Evolutionary conservation across 2,888 invertebrate species (phyloP).

Genomic region (Seira ritae): DNA sequence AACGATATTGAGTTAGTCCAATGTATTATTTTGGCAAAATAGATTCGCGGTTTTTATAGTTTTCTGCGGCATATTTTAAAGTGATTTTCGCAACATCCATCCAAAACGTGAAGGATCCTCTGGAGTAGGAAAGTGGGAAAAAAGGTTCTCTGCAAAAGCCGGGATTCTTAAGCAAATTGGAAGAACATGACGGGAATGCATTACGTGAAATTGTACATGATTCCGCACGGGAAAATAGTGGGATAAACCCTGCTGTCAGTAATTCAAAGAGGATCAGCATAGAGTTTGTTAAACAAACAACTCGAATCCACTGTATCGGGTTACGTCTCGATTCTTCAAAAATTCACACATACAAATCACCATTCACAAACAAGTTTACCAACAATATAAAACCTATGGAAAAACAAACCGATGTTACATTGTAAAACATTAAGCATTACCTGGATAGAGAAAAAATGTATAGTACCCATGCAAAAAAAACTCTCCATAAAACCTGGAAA

Average conservation of each 20-base stretch:
- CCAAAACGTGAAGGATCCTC: no score
- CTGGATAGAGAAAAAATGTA: not conserved
- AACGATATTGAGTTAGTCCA: no score
- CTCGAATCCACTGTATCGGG: not conserved
- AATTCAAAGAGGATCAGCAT: not conserved
- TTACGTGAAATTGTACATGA: conserved; percentile 10
- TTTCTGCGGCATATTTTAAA: no score
- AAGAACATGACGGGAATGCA: not conserved
- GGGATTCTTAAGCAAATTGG: not conserved
- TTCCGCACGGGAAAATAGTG: not conserved
- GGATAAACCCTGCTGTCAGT: not conserved
- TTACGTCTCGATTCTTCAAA: no score
- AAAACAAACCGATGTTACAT: not conserved
- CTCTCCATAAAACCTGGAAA: not conserved
- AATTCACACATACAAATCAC: no score
- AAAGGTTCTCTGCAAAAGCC: not conserved
- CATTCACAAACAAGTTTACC: no score
- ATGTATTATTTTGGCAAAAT: no score
- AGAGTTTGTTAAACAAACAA: not conserved
- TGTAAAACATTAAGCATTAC: not conserved
- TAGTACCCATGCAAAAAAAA: not conserved
- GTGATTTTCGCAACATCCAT: no score
- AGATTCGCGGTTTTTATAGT: no score
- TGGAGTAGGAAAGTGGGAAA: no score
- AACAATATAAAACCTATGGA: not conserved